Conservation (phyloP, 2,113 vertebrate genomes). For the Rhineura floridana region DNA sequence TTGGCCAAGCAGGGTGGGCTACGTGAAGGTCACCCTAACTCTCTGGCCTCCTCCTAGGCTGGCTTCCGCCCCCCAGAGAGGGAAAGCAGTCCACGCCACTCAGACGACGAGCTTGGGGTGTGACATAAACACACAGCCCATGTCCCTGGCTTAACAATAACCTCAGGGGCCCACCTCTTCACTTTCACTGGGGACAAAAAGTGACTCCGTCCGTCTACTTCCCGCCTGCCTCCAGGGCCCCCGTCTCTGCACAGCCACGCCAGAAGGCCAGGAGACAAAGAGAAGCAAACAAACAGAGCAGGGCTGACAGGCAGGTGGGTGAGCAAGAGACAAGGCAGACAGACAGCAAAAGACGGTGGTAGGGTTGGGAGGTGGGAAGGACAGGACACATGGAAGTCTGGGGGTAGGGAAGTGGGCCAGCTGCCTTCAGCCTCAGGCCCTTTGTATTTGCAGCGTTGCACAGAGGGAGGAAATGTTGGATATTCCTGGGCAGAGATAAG, state of each 20-base stretch:
- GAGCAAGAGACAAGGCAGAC: background rate
- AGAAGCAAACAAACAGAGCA: background rate
- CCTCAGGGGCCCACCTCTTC: background rate
- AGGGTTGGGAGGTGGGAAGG: background rate
- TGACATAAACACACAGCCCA: background rate
- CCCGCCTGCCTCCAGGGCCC: too few relatives aligned
- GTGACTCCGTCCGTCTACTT: too few relatives aligned
- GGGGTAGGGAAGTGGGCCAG: background rate
- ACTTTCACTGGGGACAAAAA: conserved; percentile 13
- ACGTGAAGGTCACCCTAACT: background rate
- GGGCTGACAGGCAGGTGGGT: background rate
- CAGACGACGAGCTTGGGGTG: fast-evolving
- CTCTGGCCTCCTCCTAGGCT: background rate
- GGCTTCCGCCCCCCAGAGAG: fast-evolving
- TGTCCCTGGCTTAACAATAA: background rate
- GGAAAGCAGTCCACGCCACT: fast-evolving
- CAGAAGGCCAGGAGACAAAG: background rate
- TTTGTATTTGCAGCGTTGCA: background rate
- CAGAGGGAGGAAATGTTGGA: conserved; percentile 61
- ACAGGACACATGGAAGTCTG: background rate
- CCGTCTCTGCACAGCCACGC: background rate
- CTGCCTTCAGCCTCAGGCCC: background rate
- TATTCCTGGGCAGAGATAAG: conserved; percentile 70
- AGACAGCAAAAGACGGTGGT: background rate
- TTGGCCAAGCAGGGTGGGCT: background rate